Conservation (phyloP, 2,888 invertebrate species). For the Tricholauxania praeusta region DNA sequence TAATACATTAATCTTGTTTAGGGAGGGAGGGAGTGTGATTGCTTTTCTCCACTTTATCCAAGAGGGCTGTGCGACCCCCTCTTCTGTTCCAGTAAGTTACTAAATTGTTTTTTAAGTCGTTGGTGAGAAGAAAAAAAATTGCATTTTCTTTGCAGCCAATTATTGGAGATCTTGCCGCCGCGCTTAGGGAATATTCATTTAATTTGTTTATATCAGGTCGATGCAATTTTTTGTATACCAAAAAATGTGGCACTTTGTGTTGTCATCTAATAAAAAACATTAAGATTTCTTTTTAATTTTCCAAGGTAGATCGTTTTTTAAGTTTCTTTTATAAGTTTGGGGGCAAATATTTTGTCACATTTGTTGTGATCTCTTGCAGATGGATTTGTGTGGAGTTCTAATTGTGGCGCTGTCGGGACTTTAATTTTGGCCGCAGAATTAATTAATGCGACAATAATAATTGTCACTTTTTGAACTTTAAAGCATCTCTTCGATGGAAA, state of each 20-base stretch:
- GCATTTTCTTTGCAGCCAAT: no score
- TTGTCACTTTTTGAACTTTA: not conserved
- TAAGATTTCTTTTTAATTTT: constrained; percentile 1
- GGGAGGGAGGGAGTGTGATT: not conserved
- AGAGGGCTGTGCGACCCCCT: not conserved
- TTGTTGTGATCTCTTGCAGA: constrained; percentile 12
- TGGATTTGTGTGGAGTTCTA: constrained; percentile 19
- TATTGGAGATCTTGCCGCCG: no score
- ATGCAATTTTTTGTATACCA: constrained; percentile 37
- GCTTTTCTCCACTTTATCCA: no score
- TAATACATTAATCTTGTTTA: constrained; percentile 64
- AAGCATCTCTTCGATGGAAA: not conserved
- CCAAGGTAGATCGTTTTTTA: no score
- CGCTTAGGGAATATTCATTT: no score
- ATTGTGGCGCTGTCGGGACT: constrained; percentile 15
- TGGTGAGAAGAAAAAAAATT: no score
- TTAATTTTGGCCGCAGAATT: not conserved
- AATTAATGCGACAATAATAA: not conserved
- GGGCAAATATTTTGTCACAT: constrained; percentile 34
- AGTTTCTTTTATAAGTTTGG: constrained; percentile 2
- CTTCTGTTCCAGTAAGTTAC: not conserved
- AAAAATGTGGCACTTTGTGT: constrained; percentile 36
- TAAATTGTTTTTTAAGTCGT: constrained; percentile 36
- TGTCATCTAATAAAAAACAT: constrained; percentile 33
- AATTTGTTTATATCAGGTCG: not conserved